Base-by-base conservation (phyloP, 2,797 vertebrate species). In the Sciurus carolinensis region DNA sequence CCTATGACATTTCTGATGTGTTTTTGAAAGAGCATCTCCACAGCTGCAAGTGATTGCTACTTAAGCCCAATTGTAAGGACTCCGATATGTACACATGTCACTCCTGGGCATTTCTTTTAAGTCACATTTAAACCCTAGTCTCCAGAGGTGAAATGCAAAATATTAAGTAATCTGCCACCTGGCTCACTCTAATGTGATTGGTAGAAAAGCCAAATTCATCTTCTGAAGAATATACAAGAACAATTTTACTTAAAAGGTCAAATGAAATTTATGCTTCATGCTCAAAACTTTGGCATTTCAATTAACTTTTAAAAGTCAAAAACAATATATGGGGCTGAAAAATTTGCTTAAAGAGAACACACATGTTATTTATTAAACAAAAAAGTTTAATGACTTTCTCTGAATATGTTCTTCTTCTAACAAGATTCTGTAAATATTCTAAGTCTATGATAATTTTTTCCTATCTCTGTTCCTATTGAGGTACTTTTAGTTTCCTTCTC, bases 291-390 rank as follows among this genome's bases (percentile, higher is more conserved):
- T 95, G 62, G 33, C 47, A 80, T 82, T 62, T 18, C 87, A 97
- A 95, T 95, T 81, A 96, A 92, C 73, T 97, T 94, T 96, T 95
- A 83, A 94, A 97, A 97, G 95, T 96, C 87, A 94, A 79, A 95
- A 97, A 95, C 76, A 97, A 95, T 95, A 83, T 72, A 94, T 33
- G 26, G 30, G 71, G 13, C 62, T 96, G 50, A 80, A 93, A 93
- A 96, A 87, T 77, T 36, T 87, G 9, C 30, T 93, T 87, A 47
- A 85, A 95, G 79, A 85, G 39, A 79, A 67, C 76, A 82, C 47
- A 50, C 12, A 50, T 87, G 94, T 30, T 96, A 75, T 84, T 90
- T 87, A 72, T 93, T 90, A 91, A 89, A 84, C 33, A 81, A 82
- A 92, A 82, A 76, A 77, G 36, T 52, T 95, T 84, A 79, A 59